A percentile compares a stretch with the other conserved stretches of the same genome.
Conservation (phyloP, 2,797 vertebrate species). For the Bucorvus abyssinicus region DNA sequence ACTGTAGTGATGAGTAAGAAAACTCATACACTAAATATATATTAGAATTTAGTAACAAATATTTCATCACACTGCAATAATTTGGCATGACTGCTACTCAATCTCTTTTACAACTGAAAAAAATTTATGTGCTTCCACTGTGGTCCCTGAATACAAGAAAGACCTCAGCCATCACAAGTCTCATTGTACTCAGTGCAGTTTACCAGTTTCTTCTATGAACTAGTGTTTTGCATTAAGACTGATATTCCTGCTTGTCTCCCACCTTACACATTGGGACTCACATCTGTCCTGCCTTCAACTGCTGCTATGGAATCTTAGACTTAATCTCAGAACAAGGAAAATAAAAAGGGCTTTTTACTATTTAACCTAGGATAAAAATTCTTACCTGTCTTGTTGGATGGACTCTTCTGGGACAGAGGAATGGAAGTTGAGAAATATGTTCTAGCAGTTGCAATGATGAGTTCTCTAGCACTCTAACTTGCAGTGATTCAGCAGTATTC, state of each 20-base stretch:
- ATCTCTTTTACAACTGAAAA: background rate
- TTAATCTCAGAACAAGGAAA: background rate
- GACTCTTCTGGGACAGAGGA: background rate
- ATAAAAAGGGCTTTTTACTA: background rate
- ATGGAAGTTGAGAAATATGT: background rate
- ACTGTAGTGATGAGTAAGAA: background rate
- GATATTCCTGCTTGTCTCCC: background rate
- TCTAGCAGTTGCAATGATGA: background rate
- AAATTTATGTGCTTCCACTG: background rate
- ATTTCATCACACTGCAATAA: background rate
- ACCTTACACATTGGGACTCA: background rate
- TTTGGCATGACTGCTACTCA: background rate
- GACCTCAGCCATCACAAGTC: background rate
- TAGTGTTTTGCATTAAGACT: background rate
- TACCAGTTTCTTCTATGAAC: background rate
- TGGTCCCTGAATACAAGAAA: fast-evolving
- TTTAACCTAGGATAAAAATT: background rate
- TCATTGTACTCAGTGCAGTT: background rate
- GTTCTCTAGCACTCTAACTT: background rate
- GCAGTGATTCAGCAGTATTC: background rate
- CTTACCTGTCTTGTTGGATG: background rate
- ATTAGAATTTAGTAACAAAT: background rate
- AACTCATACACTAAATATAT: background rate
- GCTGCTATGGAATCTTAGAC: background rate
- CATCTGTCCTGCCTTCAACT: background rate